Conservation (phyloP, 2,888 invertebrate genomes). For the Nomada lathburiana region DNA sequence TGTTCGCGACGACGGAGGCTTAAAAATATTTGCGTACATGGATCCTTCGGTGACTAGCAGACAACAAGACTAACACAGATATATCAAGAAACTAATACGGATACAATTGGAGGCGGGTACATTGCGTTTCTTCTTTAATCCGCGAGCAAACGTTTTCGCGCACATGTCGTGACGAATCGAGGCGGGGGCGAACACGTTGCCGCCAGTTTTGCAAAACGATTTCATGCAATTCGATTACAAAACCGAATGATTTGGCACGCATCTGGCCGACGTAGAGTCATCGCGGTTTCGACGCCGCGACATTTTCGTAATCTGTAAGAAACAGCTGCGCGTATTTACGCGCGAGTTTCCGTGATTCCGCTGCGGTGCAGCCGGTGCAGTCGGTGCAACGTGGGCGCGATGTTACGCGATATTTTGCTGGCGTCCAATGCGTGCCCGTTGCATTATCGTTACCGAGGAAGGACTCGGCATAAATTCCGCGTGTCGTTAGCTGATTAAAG, state of each 20-base stretch:
- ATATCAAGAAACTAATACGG: too few species aligned
- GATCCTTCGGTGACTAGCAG: too few species aligned
- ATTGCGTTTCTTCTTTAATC: neutral
- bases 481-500: slow-evolving; percentile 54
- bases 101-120: too few species aligned
- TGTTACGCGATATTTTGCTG: slow-evolving; percentile 67
- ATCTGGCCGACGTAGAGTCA: too few species aligned
- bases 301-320: slow-evolving; percentile 15
- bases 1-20: too few species aligned
- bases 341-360: slow-evolving; percentile 54
- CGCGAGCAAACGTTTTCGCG: too few species aligned
- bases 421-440: slow-evolving; percentile 46
- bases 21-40: too few species aligned
- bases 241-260: slow-evolving; percentile 1
- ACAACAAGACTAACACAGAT: too few species aligned
- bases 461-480: slow-evolving; percentile 59
- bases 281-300: neutral
- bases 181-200: too few species aligned
- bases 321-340: slow-evolving; percentile 54
- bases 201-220: neutral
- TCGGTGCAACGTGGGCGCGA: slow-evolving; percentile 62
- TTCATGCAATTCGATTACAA: neutral
- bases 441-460: slow-evolving; percentile 61
- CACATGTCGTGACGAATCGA: too few species aligned
- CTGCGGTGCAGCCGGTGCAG: slow-evolving; percentile 16